Evolutionary conservation across 92 coral and sea anemone species (phyloP).

Genomic region (Heliopora coerulea): DNA sequence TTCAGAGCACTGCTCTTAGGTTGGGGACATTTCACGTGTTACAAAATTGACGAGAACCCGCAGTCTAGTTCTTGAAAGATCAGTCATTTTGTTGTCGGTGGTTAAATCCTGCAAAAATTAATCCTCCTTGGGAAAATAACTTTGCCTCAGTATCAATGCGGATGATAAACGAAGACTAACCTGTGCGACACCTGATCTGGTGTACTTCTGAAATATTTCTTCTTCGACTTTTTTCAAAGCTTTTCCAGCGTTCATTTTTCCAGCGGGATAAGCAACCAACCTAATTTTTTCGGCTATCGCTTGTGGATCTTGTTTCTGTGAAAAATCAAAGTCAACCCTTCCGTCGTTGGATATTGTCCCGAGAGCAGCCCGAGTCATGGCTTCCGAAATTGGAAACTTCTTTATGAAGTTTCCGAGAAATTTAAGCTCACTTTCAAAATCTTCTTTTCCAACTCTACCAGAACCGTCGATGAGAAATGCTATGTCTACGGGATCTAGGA

Average conservation of each 20-base stretch:
- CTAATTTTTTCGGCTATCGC: constrained; percentile 5
- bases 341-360: constrained; percentile 33
- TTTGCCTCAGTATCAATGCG: too few relatives aligned
- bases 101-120: too few relatives aligned
- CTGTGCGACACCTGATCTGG: constrained; percentile 26
- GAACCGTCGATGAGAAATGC: constrained; percentile 34
- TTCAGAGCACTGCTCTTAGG: too few relatives aligned
- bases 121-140: too few relatives aligned
- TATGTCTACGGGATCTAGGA: constrained; percentile 37
- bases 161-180: background rate
- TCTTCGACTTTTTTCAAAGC: constrained; percentile 18
- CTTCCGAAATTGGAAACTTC: constrained; percentile 30
- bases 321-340: constrained; percentile 22
- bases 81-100: too few relatives aligned
- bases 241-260: constrained; percentile 30
- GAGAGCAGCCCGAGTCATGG: constrained; percentile 26
- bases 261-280: constrained; percentile 28
- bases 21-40: too few relatives aligned
- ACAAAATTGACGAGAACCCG: too few relatives aligned
- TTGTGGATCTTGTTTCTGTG: background rate
- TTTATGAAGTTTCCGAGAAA: constrained; percentile 13
- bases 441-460: constrained; percentile 38
- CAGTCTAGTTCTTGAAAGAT: too few relatives aligned
- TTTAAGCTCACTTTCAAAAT: constrained; percentile 28
- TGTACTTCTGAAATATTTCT: constrained; percentile 22